Conservation (phyloP, 2,797 vertebrate genomes). For the Paguma larvata region DNA sequence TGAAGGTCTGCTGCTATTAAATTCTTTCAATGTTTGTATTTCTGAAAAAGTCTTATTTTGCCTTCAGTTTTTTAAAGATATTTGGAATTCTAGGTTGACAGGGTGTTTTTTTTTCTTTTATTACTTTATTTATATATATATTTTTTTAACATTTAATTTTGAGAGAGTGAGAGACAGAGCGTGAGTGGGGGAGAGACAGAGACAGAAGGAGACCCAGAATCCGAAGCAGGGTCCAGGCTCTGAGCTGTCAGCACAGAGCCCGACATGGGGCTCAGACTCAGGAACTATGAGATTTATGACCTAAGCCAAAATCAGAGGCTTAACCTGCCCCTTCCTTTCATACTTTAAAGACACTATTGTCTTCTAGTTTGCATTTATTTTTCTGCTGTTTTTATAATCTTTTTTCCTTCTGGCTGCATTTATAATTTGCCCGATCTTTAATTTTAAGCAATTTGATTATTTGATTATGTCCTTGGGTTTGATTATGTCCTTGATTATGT, state of each 20-base stretch:
- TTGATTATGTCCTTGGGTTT: not conserved
- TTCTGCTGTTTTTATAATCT: not conserved
- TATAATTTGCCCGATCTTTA: not conserved
- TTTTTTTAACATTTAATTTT: too few relatives aligned
- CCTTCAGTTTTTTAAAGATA: not conserved
- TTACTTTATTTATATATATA: too few relatives aligned
- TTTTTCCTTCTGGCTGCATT: not conserved
- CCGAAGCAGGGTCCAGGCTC: too few relatives aligned
- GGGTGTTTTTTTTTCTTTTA: not conserved
- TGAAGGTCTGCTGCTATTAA: not conserved
- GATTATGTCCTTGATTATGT: not conserved
- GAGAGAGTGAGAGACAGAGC: too few relatives aligned
- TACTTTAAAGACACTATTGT: too few relatives aligned
- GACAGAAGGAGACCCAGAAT: too few relatives aligned
- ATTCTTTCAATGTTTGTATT: not conserved
- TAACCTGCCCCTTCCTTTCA: not conserved
- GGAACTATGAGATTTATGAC: too few relatives aligned
- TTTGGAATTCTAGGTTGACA: not conserved
- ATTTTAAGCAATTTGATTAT: not conserved
- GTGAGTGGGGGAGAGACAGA: too few relatives aligned
- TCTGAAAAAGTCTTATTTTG: not conserved
- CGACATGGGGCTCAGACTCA: fast-evolving
- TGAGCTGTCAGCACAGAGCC: too few relatives aligned
- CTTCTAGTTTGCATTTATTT: not conserved
- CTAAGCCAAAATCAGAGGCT: too few relatives aligned